A percentile compares a stretch with the other conserved stretches of the same genome.
These are phyloP conservation scores for Eurystomus gularis DNA, from an alignment of 2,113 vertebrate species.

Conservation along the genomic window DNA sequence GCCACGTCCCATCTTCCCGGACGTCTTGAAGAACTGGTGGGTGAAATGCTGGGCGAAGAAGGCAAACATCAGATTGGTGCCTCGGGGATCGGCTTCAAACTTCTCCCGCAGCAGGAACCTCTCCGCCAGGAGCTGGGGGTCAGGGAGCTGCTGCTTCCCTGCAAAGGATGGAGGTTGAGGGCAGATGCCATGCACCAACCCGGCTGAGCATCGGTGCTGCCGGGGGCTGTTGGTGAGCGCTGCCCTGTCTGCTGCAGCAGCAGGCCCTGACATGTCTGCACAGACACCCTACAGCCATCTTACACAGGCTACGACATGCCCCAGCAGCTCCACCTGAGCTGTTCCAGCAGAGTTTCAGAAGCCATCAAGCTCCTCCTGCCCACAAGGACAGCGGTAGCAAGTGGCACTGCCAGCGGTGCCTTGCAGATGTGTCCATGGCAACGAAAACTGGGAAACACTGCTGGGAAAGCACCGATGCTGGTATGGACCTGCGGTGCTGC, in stretches of 20 bases:
- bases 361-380: neutral
- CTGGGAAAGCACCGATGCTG: neutral
- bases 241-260: neutral
- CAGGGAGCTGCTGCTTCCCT: conserved; percentile 87
- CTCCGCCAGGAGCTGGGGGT: conserved; percentile 75
- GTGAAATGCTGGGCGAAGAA: conserved; percentile 98
- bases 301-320: neutral
- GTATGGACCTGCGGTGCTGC: neutral
- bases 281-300: neutral
- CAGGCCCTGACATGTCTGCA: neutral
- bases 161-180: neutral
- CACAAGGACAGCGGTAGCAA: rapidly evolving
- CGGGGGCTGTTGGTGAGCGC: neutral
- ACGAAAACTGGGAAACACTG: rapidly evolving
- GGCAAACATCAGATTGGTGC: conserved; percentile 91
- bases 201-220: neutral
- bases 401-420: neutral
- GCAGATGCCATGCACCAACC: rapidly evolving
- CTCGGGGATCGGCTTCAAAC: conserved; percentile 87
- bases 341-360: neutral
- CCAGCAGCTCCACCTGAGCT: neutral
- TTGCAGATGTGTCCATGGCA: neutral
- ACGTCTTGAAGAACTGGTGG: conserved; percentile 95
- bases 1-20: conserved; percentile 79
- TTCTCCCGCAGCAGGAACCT: conserved; percentile 81